Base-by-base conservation (phyloP, 92 coral and sea anemone genomes). In the Zoanthus solanderi region DNA sequence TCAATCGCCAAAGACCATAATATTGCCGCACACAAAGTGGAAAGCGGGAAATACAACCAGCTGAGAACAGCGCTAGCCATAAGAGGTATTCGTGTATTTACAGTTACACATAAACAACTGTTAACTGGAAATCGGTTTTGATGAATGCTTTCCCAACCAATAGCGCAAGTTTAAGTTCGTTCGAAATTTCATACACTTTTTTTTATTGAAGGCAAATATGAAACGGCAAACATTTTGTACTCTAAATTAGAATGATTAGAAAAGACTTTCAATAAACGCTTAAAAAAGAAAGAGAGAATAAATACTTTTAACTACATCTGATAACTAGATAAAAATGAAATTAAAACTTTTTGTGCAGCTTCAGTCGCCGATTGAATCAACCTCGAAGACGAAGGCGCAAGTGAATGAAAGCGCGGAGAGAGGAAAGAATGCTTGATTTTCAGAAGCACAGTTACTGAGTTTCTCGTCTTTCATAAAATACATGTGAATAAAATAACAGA, bases 31-130 rank as follows among this genome's bases (percentile, higher is more conserved):
- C 45, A 67, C 90, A 58, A 88, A 54, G 16, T 23, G 46, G 92
- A 94, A 91, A 93, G 96, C 96, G 98, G 98, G 96, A 95, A 95
- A 91, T 94, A 94, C 93, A 79, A 95, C 91, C 98, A 95, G 98
- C 94, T 95, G 96, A 91, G 14, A 50, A 86, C 11, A 68, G 73
- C 5, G 58, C 65, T 7, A 68, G 58, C 10, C 61, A 78, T 58
- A 47, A 76, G 84, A 76, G 76, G 87, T 77, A 74, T 42, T 28
- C 28, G 18, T 16, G 23, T 63, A 34, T 65, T 66, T 66, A 13
- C 28, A 30, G 42, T n/a, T 7, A 50, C 9, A 50, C 9, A 50
- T 4, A 31, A 45, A 6, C 56, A 45, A 12, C n/a, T 65, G 63
- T 66, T 67, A 12, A 52, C 17, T 71, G 4, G 45, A 81, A 81